Percentiles rank a stretch among this genome's conserved stretches.
These are phyloP conservation scores for Petrophora chlorosata DNA, from an alignment of 2,888 invertebrate species.

Conservation along the genomic window DNA sequence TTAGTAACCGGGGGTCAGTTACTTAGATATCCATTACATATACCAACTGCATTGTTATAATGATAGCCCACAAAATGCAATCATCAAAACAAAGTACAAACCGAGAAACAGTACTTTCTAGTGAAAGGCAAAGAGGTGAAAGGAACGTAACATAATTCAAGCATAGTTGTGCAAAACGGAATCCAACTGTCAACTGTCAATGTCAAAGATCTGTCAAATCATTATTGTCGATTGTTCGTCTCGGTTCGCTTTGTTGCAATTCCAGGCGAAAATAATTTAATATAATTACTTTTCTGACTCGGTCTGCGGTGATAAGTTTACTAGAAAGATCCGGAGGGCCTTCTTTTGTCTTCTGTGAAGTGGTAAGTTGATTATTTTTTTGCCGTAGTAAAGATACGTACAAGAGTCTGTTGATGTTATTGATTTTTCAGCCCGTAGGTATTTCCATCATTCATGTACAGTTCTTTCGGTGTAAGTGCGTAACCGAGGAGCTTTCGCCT, in stretches of 20 bases:
- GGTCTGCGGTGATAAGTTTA: conserved; percentile 34
- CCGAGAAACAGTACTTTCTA: no score
- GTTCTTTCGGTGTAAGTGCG: background rate
- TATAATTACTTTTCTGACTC: conserved; percentile 47
- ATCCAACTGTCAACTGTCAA: conserved; percentile 8
- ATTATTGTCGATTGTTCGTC: conserved; percentile 43
- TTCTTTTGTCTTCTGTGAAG: conserved; percentile 38
- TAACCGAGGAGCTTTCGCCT: conserved; percentile 1
- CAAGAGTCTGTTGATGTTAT: conserved; percentile 45
- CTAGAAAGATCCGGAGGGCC: conserved; percentile 35
- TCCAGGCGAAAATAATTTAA: conserved; percentile 58
- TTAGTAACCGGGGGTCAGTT: no score
- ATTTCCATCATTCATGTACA: conserved; percentile 22
- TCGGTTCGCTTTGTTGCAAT: conserved; percentile 44
- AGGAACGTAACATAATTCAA: no score
- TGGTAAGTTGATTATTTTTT: conserved; percentile 48
- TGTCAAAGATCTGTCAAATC: conserved; percentile 15
- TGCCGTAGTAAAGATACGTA: conserved; percentile 15
- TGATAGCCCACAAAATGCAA: no score
- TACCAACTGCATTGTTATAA: no score
- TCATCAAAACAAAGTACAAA: no score
- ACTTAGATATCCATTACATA: no score
- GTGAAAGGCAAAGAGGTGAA: no score
- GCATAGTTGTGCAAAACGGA: no score
- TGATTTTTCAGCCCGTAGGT: conserved; percentile 52